Evolutionary conservation across 1,140 invertebrate genomes (phyloP), one percentile per base, ranked within the genome.

Genomic region (Cherax quadricarinatus): DNA sequence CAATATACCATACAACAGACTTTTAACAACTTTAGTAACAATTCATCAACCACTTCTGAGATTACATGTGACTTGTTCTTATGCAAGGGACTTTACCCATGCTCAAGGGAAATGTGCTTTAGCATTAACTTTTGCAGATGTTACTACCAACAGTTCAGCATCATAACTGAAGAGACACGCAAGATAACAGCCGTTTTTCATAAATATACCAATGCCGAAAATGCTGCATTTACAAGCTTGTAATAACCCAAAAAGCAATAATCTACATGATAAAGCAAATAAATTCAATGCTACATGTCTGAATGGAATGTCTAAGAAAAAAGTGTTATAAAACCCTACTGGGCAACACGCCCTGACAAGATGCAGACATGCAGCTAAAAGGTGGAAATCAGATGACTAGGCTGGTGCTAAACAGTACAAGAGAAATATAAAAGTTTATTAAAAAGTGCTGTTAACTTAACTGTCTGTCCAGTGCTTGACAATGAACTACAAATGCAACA

Each of bases 241-340:
- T 41, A 75, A n/a, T 78, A 78, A 30, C 48, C 48, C 86, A 87
- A n/a, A 51, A 87, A 87, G 86, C 86, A 87, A 79, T 21, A 51
- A 18, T 24, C 73, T 87, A 87, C 18, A 87, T 87, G 49, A 60
- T 84, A 62, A 79, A 78, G 86, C 53, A 21, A 78, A 87, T 30
- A 48, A 30, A 87, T 78, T 18, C 82, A 89, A n/a, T 21, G 85
- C 85, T 75, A 70, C 86, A 80, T 83, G 80, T 70, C 88, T 70
- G 80, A 82, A 81, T 89, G 88, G 88, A 89, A 89, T 89, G 88
- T 89, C 62, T 82, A 14, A 81, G 62, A 82, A 60, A 82, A 82
- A 66, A 18, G 48, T 89, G 30, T 41, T 51, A 89, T 53, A 83
- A 81, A 30, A 62, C 60, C 80, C 24, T 66, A 82, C 57, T 70